phyloP scores from a whole-genome alignment of 2,888 invertebrate species.

The Taenaris catops region DNA sequence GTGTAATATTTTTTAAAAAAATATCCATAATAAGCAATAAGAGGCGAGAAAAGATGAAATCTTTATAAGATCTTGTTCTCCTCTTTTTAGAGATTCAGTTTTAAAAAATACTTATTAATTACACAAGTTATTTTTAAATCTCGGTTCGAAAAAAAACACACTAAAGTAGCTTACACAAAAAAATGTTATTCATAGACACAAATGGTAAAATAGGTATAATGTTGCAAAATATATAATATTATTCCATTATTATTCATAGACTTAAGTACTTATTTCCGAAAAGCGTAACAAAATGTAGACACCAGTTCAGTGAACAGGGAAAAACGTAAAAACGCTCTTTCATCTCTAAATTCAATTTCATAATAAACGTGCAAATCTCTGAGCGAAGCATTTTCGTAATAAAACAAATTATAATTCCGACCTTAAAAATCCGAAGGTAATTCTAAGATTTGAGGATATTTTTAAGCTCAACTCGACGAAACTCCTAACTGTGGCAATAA shows the following conservation, averaged over 20 bases:
- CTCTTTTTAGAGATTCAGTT: no score
- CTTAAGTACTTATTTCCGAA: constrained; percentile 2
- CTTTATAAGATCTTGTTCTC: no score
- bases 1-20: no score
- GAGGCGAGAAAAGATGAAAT: no score
- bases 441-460: constrained; percentile 25
- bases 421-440: constrained; percentile 20
- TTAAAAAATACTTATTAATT: no score
- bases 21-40: no score
- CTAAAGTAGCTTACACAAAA: no score
- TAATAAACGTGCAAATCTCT: constrained; percentile 17
- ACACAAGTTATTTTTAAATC: no score
- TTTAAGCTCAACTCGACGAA: constrained; percentile 22
- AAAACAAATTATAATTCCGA: constrained; percentile 23
- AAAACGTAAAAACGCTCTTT: constrained; percentile 6
- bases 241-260: constrained; percentile 1
- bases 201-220: no score
- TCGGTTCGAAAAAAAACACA: no score
- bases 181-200: no score
- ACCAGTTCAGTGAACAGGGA: constrained; percentile 2
- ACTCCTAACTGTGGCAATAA: constrained; percentile 33
- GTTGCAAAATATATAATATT: not conserved
- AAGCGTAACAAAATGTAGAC: constrained; percentile 1
- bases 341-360: constrained; percentile 20
- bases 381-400: constrained; percentile 17